These are phyloP conservation scores for Triops longicaudatus DNA, from an alignment of 1,140 invertebrate species.

Conservation along the genomic window DNA sequence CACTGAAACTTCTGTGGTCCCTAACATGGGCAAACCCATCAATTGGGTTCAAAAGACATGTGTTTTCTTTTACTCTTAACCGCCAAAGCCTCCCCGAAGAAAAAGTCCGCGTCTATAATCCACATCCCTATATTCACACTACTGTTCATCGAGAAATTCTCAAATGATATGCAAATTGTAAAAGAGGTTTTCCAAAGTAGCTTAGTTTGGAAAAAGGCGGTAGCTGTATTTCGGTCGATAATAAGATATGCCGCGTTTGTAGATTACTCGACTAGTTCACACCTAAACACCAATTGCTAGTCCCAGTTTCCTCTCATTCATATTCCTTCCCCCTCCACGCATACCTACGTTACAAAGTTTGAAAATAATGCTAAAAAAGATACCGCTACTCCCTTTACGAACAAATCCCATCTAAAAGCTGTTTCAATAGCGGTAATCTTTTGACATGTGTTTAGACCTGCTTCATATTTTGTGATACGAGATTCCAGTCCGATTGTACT, in stretches of 20 bases:
- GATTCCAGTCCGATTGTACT: too few species aligned
- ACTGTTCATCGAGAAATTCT: background rate
- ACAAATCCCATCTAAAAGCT: too few species aligned
- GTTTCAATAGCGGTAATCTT: too few species aligned
- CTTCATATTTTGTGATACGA: too few species aligned
- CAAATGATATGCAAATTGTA: conserved; percentile 13
- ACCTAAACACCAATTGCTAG: conserved; percentile 12
- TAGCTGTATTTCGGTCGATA: background rate
- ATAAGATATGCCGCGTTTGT: conserved; percentile 6
- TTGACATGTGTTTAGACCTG: too few species aligned
- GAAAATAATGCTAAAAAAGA: too few species aligned
- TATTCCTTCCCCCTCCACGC: background rate
- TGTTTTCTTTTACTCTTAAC: conserved; percentile 2
- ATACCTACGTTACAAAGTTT: too few species aligned
- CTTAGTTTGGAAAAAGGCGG: background rate
- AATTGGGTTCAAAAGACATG: conserved; percentile 11
- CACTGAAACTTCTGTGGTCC: background rate
- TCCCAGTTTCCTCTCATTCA: background rate
- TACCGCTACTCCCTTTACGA: too few species aligned
- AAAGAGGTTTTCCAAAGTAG: background rate
- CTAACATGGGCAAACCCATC: conserved; percentile 9
- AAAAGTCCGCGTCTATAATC: background rate
- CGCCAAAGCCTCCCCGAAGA: background rate
- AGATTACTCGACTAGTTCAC: conserved; percentile 1
- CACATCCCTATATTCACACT: background rate